Conservation (phyloP, 1,140 invertebrate genomes). For the Samia ricini region DNA sequence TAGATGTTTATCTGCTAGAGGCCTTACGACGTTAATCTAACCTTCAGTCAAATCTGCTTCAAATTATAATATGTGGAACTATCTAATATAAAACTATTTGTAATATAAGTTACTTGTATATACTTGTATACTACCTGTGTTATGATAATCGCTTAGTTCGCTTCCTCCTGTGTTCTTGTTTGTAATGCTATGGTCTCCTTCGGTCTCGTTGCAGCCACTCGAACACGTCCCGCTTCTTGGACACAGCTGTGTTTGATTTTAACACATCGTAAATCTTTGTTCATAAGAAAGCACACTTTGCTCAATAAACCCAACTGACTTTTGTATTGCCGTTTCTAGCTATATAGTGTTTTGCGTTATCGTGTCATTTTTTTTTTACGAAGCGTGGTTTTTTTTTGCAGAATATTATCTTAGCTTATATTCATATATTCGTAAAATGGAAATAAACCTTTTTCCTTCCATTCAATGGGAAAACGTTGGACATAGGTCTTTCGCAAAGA, state of each 20-base stretch:
- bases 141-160: background rate
- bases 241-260: slow-evolving; percentile 5
- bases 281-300: background rate
- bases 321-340: background rate
- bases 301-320: background rate
- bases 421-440: too few species aligned
- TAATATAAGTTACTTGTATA: too few species aligned
- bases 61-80: too few species aligned
- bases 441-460: too few species aligned
- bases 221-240: slow-evolving; percentile 30
- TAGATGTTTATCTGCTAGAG: too few species aligned
- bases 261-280: slow-evolving; percentile 2
- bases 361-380: background rate
- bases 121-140: too few species aligned
- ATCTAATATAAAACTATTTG: too few species aligned
- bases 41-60: too few species aligned
- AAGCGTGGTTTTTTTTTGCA: background rate
- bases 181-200: slow-evolving; percentile 4
- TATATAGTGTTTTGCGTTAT: background rate
- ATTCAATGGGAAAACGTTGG: too few species aligned
- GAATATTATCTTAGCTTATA: too few species aligned
- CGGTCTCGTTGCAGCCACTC: slow-evolving; percentile 39
- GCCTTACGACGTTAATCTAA: too few species aligned
- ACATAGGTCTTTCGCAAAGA: too few species aligned
- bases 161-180: background rate